Evolutionary conservation across 2,888 invertebrate species (phyloP).

Genomic region (Epistrophe eligans): DNA sequence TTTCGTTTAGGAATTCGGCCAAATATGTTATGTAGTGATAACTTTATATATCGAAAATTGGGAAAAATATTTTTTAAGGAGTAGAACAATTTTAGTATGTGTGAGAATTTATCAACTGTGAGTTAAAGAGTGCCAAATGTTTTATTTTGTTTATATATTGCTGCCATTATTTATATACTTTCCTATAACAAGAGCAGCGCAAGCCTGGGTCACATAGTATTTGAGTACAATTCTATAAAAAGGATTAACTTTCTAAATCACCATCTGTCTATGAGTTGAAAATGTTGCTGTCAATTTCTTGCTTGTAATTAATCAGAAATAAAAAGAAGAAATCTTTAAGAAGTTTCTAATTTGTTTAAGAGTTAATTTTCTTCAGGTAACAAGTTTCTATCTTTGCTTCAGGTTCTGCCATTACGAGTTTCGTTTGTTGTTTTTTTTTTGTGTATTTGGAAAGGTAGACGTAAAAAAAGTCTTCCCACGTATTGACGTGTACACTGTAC

Average conservation of each 20-base stretch:
- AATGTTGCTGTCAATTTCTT: neutral
- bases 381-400: slow-evolving; percentile 17
- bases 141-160: too few species aligned
- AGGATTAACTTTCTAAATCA: neutral
- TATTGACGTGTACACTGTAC: slow-evolving; percentile 21
- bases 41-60: too few species aligned
- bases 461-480: neutral
- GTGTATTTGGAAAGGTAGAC: neutral
- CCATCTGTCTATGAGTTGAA: neutral
- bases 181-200: neutral
- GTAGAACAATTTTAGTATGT: too few species aligned
- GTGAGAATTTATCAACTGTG: too few species aligned
- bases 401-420: neutral
- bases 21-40: too few species aligned
- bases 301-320: neutral
- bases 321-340: neutral
- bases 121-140: too few species aligned
- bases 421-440: neutral
- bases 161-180: too few species aligned
- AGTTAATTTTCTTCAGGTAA: slow-evolving; percentile 54
- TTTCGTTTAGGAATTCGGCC: too few species aligned
- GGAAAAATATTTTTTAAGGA: too few species aligned
- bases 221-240: neutral
- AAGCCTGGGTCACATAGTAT: neutral
- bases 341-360: slow-evolving; percentile 66